Evolutionary conservation across 2,113 vertebrate species (phyloP).

Genomic region (Acinonyx jubatus): DNA sequence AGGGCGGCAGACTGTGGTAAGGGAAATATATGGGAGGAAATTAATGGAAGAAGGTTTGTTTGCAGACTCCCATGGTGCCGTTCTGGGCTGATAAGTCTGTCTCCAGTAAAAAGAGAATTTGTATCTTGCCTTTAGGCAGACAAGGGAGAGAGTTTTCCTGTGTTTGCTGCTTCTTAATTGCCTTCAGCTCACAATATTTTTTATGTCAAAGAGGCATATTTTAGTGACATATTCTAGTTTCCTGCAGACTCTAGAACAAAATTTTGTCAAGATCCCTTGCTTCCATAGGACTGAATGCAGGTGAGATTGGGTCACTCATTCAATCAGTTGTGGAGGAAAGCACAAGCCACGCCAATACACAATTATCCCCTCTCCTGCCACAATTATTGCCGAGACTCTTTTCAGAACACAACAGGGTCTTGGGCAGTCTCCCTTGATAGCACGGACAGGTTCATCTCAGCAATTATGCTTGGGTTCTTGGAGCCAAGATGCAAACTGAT

Average conservation of each 20-base stretch:
- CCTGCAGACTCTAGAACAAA: not conserved
- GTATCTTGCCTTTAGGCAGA: not conserved
- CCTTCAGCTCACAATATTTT: not conserved
- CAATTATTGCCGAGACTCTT: not conserved
- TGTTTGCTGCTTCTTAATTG: not conserved
- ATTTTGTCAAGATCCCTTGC: not conserved
- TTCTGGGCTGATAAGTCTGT: not conserved
- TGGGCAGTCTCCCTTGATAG: not conserved
- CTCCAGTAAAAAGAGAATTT: not conserved
- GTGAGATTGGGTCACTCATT: not conserved
- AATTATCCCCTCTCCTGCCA: not conserved
- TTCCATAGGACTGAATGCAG: not conserved
- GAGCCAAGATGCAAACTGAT: not conserved
- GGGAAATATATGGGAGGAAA: not conserved
- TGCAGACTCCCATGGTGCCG: not conserved
- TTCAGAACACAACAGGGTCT: not conserved
- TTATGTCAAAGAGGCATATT: not conserved
- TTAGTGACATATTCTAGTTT: not conserved
- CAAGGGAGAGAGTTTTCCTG: not conserved
- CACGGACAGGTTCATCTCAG: not conserved
- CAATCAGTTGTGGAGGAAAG: not conserved
- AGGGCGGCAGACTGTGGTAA: not conserved
- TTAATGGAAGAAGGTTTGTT: not conserved
- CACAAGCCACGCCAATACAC: not conserved
- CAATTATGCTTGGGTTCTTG: too few relatives aligned